These are phyloP conservation scores for Dendrocincla tyrannina DNA, from an alignment of 2,797 vertebrate genomes.

Conservation along the genomic window DNA sequence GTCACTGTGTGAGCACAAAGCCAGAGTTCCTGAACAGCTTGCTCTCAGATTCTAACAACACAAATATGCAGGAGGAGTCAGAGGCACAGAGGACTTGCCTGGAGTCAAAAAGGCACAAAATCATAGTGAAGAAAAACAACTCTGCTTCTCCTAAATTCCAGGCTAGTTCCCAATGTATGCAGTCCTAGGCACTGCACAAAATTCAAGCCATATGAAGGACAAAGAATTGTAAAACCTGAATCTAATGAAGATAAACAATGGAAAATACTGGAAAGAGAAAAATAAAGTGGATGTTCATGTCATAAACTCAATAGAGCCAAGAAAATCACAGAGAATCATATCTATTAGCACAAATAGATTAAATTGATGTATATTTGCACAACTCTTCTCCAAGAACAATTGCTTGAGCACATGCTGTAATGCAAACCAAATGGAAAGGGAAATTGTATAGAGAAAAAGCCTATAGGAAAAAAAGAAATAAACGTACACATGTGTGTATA, in stretches of 20 bases:
- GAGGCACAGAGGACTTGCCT: neutral
- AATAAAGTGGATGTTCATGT: neutral
- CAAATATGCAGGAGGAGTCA: neutral
- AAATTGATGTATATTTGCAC: neutral
- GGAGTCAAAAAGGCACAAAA: neutral
- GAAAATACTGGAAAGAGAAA: neutral
- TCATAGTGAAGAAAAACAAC: neutral
- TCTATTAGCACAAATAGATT: neutral
- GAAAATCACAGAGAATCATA: neutral
- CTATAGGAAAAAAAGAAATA: neutral
- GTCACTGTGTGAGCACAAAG: neutral
- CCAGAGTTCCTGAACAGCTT: neutral
- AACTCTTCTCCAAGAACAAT: neutral
- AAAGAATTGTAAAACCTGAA: neutral
- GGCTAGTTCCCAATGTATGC: neutral
- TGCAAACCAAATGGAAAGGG: neutral
- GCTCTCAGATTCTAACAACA: neutral
- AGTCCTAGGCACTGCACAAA: neutral
- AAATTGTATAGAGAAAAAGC: neutral
- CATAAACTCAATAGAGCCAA: neutral
- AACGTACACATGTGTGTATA: accelerated
- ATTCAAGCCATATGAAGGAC: conserved; percentile 3
- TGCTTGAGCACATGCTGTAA: neutral
- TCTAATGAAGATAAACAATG: neutral
- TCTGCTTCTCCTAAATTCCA: neutral